Evolutionary conservation across 2,888 invertebrate genomes (phyloP), one percentile per base, ranked within the genome.

Genomic region (Himalopsyche japonica): DNA sequence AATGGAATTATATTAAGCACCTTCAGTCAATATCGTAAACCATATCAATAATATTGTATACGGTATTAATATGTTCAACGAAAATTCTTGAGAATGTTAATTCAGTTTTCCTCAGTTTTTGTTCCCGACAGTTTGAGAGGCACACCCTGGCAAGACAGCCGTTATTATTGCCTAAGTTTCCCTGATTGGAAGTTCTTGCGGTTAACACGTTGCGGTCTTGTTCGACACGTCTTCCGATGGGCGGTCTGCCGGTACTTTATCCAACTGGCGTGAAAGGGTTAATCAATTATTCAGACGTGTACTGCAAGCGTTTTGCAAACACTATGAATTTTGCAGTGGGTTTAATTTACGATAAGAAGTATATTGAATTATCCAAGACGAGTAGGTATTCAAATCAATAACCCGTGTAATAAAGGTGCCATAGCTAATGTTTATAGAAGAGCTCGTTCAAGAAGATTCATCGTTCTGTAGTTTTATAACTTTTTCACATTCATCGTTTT

Each of bases 141-240:
- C 57, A n/a, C 57, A 57, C 20, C 24, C 6, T 57, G n/a, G 20
- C 24, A n/a, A 57, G 57, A 57, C 24, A 57, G 57, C 57, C 57
- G 57, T 24, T 57, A 20, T 57, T 57, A 57, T 57, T 57, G 57
- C 57, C 57, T 8, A 57, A 57, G 57, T 57, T 57, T 57, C 57
- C 24, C 57, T 57, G 57, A 57, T 57, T 57, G 48, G 78, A 57
- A 20, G 78, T 79, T 43, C 81, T 79, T 84, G 81, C 64, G 81
- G 84, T 82, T 76, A 81, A 81, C 84, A 79, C 81, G 80, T 79
- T 80, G 84, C 82, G 84, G 84, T 82, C 82, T 32, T 82, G 82
- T 84, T 84, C 84, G 84, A 84, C 84, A 84, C 84, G 57, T 82
- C 83, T 83, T 48, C 57, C 82, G 79, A 57, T 57, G 30, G 64